These are phyloP conservation scores for Pharmacophagus antenor DNA, from an alignment of 2,888 invertebrate species.

Conservation along the genomic window DNA sequence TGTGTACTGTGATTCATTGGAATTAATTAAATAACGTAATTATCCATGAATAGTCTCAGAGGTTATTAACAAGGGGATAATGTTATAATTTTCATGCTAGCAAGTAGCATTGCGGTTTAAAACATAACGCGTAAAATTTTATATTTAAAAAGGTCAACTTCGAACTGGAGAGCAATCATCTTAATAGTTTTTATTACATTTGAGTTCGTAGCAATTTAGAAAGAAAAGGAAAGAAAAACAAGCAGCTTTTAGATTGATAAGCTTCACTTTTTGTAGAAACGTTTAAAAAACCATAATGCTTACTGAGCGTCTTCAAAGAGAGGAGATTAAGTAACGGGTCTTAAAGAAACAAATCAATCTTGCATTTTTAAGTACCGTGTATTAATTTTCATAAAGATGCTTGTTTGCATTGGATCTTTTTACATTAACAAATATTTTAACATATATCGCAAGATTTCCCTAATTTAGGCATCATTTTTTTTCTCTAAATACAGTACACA, in stretches of 20 bases:
- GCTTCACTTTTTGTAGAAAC: neutral
- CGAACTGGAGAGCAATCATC: too few relatives aligned
- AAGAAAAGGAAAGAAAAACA: neutral
- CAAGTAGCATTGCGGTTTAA: neutral
- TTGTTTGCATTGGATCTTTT: neutral
- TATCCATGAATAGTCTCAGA: neutral
- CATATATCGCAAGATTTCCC: too few relatives aligned
- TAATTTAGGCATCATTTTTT: too few relatives aligned
- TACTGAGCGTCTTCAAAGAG: neutral
- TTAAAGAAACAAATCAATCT: neutral
- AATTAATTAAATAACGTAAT: neutral
- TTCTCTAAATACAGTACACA: too few relatives aligned
- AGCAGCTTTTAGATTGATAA: neutral
- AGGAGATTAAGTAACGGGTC: neutral
- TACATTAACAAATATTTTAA: neutral
- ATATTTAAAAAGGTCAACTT: too few relatives aligned
- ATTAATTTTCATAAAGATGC: neutral
- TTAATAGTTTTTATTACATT: neutral
- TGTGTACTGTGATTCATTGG: neutral
- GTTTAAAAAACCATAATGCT: neutral
- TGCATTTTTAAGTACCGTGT: neutral
- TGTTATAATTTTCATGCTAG: neutral
- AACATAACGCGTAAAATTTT: too few relatives aligned
- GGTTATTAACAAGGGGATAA: neutral
- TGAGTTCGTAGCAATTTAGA: neutral